A percentile compares a stretch with the other conserved stretches of the same genome.
Conservation (phyloP, 2,113 vertebrate genomes). For the Mobula birostris region DNA sequence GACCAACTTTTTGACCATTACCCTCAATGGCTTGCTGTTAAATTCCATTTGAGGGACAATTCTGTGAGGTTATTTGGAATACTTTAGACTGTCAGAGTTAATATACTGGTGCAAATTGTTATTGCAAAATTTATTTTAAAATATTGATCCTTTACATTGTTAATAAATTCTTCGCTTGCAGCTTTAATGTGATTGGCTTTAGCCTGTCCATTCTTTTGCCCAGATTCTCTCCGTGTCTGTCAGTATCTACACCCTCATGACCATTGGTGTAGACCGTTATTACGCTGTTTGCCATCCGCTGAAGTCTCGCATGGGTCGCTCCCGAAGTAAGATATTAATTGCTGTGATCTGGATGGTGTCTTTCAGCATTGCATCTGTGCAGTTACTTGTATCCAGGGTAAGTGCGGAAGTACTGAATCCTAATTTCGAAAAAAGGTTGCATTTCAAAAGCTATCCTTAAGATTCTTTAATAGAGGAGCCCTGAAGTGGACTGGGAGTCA, state of each 20-base stretch:
- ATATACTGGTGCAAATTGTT: no score
- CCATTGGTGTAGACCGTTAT: constrained; percentile 36
- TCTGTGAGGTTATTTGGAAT: no score
- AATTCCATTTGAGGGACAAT: no score
- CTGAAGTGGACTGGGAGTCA: no score
- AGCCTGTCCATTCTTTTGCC: background rate
- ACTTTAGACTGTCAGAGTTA: no score
- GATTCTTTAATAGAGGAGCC: background rate
- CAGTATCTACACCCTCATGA: constrained; percentile 38
- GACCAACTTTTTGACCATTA: no score
- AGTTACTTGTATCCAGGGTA: constrained; percentile 27
- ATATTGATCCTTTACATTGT: background rate
- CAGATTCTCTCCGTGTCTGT: constrained; percentile 37
- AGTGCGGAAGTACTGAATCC: background rate
- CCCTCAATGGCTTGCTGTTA: no score
- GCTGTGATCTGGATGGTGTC: constrained; percentile 36
- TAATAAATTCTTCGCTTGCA: background rate
- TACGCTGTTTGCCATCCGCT: constrained; percentile 38
- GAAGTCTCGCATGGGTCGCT: constrained; percentile 29
- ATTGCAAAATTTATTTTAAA: background rate
- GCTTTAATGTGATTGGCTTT: background rate
- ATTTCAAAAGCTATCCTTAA: background rate
- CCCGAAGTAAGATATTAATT: constrained; percentile 32
- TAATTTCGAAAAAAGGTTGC: background rate
- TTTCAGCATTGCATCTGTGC: constrained; percentile 30